A percentile compares a stretch with the other conserved stretches of the same genome.
phyloP scores from a whole-genome alignment of 2,113 vertebrate genomes.

The Malurus cyaneus region DNA sequence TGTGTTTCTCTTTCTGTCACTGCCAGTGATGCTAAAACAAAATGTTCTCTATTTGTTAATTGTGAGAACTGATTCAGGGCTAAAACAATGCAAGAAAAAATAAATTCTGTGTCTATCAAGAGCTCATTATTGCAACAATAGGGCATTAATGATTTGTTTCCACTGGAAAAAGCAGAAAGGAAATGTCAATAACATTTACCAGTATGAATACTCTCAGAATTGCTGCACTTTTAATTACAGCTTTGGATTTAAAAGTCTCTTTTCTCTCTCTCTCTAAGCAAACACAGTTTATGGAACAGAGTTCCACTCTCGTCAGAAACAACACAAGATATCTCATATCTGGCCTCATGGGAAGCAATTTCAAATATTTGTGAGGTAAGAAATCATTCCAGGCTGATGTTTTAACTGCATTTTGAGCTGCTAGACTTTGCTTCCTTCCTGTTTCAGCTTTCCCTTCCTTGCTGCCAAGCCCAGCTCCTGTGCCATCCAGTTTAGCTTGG shows the following conservation, averaged over 20 bases:
- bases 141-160: conserved; percentile 25
- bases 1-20: not conserved
- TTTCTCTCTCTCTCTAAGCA: not conserved
- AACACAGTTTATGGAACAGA: not conserved
- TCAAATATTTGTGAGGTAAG: not conserved
- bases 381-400: not conserved
- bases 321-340: not conserved
- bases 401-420: not conserved
- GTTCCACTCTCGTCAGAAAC: not conserved
- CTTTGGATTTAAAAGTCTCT: not conserved
- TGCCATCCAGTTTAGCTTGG: not conserved
- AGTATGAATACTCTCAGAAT: not conserved
- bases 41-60: not conserved
- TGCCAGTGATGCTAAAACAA: not conserved
- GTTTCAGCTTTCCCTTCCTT: not conserved
- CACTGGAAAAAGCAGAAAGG: not conserved
- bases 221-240: conserved; percentile 3
- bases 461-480: not conserved
- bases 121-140: conserved; percentile 1
- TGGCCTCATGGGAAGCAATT: not conserved
- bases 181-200: conserved; percentile 35
- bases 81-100: not conserved
- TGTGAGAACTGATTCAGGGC: not conserved
- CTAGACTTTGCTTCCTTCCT: not conserved
- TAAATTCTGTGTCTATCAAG: not conserved